A percentile compares a stretch with the other conserved stretches of the same genome.
Conservation (phyloP, 2,888 invertebrate genomes). For the Caenorhabditis zanzibari region DNA sequence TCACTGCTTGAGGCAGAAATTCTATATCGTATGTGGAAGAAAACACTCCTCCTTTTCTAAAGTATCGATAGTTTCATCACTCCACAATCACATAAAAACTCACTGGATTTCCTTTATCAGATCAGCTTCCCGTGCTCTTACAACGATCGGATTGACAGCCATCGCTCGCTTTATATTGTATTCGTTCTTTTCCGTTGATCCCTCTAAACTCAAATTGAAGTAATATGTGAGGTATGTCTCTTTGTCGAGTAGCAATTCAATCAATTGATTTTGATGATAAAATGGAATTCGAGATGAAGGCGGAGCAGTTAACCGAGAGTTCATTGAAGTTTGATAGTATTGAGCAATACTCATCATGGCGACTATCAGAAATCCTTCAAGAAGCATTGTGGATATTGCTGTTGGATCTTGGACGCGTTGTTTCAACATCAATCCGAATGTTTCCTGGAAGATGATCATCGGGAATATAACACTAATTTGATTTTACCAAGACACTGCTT, state of each 20-base stretch:
- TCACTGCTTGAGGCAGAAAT: constrained; percentile 68
- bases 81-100: not conserved
- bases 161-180: constrained; percentile 62
- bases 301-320: constrained; percentile 74
- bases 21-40: constrained; percentile 74
- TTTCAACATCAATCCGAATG: constrained; percentile 71
- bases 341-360: constrained; percentile 69
- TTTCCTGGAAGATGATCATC: constrained; percentile 61
- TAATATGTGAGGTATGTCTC: constrained; percentile 72
- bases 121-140: constrained; percentile 59
- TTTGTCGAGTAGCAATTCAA: constrained; percentile 65
- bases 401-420: constrained; percentile 70
- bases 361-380: constrained; percentile 68
- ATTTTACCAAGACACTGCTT: constrained; percentile 65
- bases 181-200: constrained; percentile 69
- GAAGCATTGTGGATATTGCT: constrained; percentile 63
- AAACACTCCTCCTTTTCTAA: constrained; percentile 72
- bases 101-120: constrained; percentile 68
- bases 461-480: not conserved
- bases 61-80: not conserved
- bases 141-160: constrained; percentile 66
- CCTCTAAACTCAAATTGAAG: constrained; percentile 67
- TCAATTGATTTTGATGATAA: constrained; percentile 69
- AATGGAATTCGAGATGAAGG: constrained; percentile 70
- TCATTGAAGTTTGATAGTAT: constrained; percentile 75